Evolutionary conservation across 92 coral and sea anemone species (phyloP), one percentile per base, ranked within the genome.

Genomic region (Bergia sp.): DNA sequence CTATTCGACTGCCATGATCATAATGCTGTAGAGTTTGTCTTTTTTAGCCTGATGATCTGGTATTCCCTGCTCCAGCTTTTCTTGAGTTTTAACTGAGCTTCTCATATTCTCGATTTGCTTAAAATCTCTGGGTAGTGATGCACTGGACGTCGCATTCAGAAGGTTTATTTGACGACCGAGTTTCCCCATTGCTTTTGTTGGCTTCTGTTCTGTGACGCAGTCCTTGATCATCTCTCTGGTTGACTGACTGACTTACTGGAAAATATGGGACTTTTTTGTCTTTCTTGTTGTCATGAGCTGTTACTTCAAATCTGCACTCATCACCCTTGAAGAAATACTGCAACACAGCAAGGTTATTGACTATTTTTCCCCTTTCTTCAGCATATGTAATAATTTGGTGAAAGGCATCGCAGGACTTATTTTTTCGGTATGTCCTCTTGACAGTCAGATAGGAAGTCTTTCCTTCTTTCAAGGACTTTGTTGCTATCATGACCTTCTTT

Each of bases 21-120:
- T 87, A 43, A 93, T 69, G 66, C 92, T 85, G 85, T 91, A 84
- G 15, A 91, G 82, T 85, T 88, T 88, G 79, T 86, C 95, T 87
- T 76, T 91, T 41, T 50, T 41, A n/a, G 77, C 80, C 82, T 73
- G 45, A 72, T 71, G 58, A 55, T 77, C 91, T 61, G 91, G 93
- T 50, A 91, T 89, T 79, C 90, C 91, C 77, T 81, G 77, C 71
- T 88, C 90, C 82, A 47, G 42, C 86, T 85, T 90, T 88, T 92
- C 85, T 86, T 86, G 81, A 2, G 77, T 66, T 72, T 81, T 89
- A 37, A 57, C 85, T 7, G 90, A 69, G 67, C 87, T 86, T 41
- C 91, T 74, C 90, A 91, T 87, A 72, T 75, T 87, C 23, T 87
- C n/a, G n/a, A n/a, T n/a, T n/a, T n/a, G n/a, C n/a, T n/a, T n/a